Percentiles rank a stretch among this genome's conserved stretches.
phyloP scores from a whole-genome alignment of 1,140 invertebrate genomes.

The Scaptomyza pallida region DNA sequence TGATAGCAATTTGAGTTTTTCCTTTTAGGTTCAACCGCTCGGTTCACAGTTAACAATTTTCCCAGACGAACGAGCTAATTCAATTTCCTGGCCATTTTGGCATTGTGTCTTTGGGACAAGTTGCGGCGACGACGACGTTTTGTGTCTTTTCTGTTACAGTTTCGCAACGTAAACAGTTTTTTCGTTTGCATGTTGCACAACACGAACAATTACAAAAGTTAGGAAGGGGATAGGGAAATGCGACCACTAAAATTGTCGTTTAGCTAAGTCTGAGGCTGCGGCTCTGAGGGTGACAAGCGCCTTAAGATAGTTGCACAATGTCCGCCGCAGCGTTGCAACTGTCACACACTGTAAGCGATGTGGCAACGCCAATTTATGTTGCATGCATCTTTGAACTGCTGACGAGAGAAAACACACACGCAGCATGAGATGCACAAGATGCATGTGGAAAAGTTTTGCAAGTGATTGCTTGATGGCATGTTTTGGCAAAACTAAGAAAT shows the following conservation, averaged over 20 bases:
- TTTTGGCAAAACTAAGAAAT: not conserved
- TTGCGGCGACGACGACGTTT: slow-evolving; percentile 55
- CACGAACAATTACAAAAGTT: slow-evolving; percentile 47
- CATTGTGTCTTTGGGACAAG: slow-evolving; percentile 73
- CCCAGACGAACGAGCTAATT: slow-evolving; percentile 73
- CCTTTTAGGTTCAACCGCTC: too few relatives aligned
- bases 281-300: slow-evolving; percentile 65
- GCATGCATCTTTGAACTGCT: slow-evolving; percentile 69
- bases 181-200: slow-evolving; percentile 71
- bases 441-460: slow-evolving; percentile 41
- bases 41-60: not conserved
- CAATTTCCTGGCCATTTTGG: slow-evolving; percentile 73
- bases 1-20: not conserved
- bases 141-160: slow-evolving; percentile 73
- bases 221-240: slow-evolving; percentile 2
- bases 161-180: slow-evolving; percentile 72
- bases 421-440: too few relatives aligned
- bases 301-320: slow-evolving; percentile 77
- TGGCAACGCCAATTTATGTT: slow-evolving; percentile 70
- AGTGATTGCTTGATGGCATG: slow-evolving; percentile 36
- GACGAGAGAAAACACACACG: slow-evolving; percentile 43
- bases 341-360: slow-evolving; percentile 55
- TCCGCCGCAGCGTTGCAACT: slow-evolving; percentile 30
- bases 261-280: slow-evolving; percentile 76
- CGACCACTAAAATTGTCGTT: slow-evolving; percentile 76